Base-by-base conservation (phyloP, 2,797 vertebrate species). In the Anabacerthia variegaticeps region DNA sequence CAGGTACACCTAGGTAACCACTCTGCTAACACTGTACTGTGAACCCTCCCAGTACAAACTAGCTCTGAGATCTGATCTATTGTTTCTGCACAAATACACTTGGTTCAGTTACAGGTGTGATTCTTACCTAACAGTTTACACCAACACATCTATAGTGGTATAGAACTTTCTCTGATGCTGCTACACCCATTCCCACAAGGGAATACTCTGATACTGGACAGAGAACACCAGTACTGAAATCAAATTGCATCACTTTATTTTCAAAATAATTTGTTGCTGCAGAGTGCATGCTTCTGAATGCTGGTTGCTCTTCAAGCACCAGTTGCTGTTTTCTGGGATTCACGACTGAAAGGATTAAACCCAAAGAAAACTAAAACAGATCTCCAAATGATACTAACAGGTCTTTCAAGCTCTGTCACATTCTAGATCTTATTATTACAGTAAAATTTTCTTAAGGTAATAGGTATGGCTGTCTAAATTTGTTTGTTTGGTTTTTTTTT, bases 291-390 rank as follows among this genome's bases (percentile, higher is more conserved):
- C 41, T 73, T 83, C 68, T 6, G 5, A 69, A 86, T 34, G 39
- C 34, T 56, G 11, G 19, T 32, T 81, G 68, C 30, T 92, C 58
- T 71, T 94, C 72, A 63, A 81, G 66, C 39, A 88, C 48, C 81
- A 61, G 65, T 81, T 85, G 75, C 49, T 78, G 34, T 69, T 96
- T 89, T 92, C 62, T 92, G 76, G 48, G 55, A 91, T 96, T 92
- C 92, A 92, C 59, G 59, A 90, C 46, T 54, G 66, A 88, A 96
- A 96, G 66, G 75, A 95, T 94, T 95, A 90, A 96, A 95, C 89
- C 1, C 67, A 95, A 86, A 85, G 80, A 92, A 94, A 88, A 89
- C 39, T 66, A 88, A 92, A 93, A 88, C 54, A 89, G 54, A 68
- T 67, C 80, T 88, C 69, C 30, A 74, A 67, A 92, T 32, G 14